These are phyloP conservation scores for Macaca nemestrina DNA, from an alignment of 2,113 vertebrate genomes.

Conservation along the genomic window DNA sequence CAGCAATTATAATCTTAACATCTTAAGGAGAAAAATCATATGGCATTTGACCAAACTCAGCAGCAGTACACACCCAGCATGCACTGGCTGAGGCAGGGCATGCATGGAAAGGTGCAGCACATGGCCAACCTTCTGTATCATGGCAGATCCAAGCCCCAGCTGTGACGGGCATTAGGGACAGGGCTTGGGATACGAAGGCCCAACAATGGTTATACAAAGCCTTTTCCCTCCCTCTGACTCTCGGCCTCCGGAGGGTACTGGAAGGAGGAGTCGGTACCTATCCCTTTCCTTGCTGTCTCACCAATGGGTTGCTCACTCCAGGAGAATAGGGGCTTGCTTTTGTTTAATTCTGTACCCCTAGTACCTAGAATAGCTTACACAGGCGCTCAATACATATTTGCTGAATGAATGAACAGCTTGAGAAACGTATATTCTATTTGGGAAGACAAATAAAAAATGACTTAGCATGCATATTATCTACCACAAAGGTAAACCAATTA, in stretches of 20 bases:
- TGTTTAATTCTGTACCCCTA: background rate
- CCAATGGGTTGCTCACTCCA: background rate
- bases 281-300: background rate
- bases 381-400: background rate
- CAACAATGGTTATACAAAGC: background rate
- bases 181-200: background rate
- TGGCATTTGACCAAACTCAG: background rate
- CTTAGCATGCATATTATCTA: fast-evolving
- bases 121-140: fast-evolving
- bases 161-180: fast-evolving
- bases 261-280: background rate
- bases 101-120: background rate
- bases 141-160: background rate
- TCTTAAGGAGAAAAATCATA: background rate
- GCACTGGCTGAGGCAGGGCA: background rate
- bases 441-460: background rate
- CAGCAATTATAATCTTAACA: too few species aligned
- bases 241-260: background rate
- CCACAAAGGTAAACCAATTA: background rate
- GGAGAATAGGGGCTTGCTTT: background rate
- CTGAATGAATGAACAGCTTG: background rate
- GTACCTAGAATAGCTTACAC: background rate
- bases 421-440: background rate
- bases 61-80: background rate
- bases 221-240: background rate